These are phyloP conservation scores for Eidolon dupreanum DNA, from an alignment of 2,797 vertebrate species.

Conservation along the genomic window DNA sequence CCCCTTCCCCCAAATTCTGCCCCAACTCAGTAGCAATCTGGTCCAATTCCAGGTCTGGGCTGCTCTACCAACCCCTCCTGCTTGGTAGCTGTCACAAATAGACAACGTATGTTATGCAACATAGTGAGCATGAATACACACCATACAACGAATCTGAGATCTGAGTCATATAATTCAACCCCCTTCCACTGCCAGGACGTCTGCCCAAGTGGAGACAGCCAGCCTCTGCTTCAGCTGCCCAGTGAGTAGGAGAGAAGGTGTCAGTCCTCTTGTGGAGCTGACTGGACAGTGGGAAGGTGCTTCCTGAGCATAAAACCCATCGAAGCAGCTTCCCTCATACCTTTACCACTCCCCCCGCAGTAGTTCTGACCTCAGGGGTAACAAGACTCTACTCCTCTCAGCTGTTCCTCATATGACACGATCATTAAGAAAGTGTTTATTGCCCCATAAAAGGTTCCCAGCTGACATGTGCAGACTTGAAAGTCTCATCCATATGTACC, in stretches of 20 bases:
- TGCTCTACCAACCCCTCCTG: neutral
- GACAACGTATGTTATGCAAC: neutral
- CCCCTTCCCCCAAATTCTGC: accelerated
- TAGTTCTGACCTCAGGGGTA: neutral
- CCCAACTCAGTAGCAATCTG: neutral
- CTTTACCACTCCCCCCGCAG: neutral
- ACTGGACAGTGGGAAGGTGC: neutral
- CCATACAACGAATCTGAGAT: neutral
- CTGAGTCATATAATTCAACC: neutral
- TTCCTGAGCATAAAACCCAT: neutral
- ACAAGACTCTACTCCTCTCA: neutral
- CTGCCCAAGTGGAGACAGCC: neutral
- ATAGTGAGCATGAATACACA: too few species aligned
- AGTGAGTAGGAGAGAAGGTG: neutral
- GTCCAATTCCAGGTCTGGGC: neutral
- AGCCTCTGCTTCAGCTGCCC: neutral
- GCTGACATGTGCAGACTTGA: constrained; percentile 61
- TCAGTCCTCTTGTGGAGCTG: neutral
- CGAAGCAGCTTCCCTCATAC: neutral
- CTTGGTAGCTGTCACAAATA: neutral
- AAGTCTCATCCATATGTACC: constrained; percentile 52
- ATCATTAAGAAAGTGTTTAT: constrained; percentile 56
- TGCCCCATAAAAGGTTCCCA: neutral
- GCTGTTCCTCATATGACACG: constrained; percentile 57
- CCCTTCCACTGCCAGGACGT: neutral